Evolutionary conservation across 2,113 vertebrate genomes (phyloP).

Genomic region (Macroglossus sobrinus): DNA sequence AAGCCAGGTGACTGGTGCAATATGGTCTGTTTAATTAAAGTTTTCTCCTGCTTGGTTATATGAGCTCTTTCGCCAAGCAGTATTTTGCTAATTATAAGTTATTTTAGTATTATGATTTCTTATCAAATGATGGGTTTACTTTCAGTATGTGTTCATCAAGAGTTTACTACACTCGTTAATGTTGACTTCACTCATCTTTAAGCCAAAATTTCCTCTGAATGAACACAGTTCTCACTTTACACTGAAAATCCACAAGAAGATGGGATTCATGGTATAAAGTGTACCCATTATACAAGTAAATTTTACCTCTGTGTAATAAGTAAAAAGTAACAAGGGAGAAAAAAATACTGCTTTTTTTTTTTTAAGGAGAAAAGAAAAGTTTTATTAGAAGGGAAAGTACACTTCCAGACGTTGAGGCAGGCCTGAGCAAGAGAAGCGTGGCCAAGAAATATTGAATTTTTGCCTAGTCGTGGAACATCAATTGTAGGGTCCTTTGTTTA

Average conservation of each 20-base stretch:
- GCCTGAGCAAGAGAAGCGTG: no score
- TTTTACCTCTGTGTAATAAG: background rate
- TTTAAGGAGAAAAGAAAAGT: no score
- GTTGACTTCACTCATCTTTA: background rate
- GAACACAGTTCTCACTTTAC: background rate
- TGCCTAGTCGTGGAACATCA: background rate
- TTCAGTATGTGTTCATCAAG: background rate
- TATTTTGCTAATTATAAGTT: background rate
- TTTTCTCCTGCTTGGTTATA: background rate
- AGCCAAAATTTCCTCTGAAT: background rate
- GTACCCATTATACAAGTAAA: background rate
- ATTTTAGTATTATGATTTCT: background rate
- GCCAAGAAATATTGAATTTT: background rate
- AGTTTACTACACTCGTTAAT: background rate
- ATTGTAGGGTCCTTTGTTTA: background rate
- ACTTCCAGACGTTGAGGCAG: no score
- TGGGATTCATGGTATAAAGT: background rate
- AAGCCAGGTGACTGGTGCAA: background rate
- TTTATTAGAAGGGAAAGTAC: no score
- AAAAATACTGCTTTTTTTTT: constrained; percentile 1
- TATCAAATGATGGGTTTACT: background rate
- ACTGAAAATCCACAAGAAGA: background rate
- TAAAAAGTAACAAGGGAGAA: background rate
- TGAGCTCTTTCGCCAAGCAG: background rate
- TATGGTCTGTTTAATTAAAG: background rate